Evolutionary conservation across 2,888 invertebrate genomes (phyloP).

Genomic region (Periphyllus acericola): DNA sequence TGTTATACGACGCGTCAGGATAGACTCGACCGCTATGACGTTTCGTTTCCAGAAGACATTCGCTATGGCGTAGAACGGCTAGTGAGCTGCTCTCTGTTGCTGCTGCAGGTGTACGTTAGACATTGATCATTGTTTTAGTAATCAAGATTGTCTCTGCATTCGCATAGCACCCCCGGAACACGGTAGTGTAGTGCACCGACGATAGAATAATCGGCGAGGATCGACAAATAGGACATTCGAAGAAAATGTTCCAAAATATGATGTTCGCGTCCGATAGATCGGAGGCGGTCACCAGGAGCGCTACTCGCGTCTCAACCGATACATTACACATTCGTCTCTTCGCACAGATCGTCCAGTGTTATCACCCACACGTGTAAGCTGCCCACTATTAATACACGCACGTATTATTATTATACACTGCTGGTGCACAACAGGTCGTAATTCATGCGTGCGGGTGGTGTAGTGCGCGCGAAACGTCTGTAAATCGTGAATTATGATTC

Average conservation of each 20-base stretch:
- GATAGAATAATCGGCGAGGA: too few species aligned
- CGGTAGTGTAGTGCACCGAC: too few species aligned
- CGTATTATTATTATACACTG: background rate
- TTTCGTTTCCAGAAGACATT: background rate
- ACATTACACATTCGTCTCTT: background rate
- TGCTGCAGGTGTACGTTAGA: background rate
- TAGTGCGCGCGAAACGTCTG: background rate
- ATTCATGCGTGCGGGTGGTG: background rate
- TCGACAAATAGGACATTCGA: too few species aligned
- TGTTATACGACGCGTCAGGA: too few species aligned
- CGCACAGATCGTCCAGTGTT: background rate
- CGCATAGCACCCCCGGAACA: too few species aligned
- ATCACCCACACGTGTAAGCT: background rate
- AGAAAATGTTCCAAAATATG: too few species aligned
- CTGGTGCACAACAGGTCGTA: background rate
- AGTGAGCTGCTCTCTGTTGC: background rate
- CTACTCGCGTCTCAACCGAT: background rate
- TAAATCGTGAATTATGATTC: conserved; percentile 39
- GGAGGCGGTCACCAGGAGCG: too few species aligned
- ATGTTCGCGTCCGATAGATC: too few species aligned
- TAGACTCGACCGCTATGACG: background rate
- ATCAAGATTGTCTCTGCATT: background rate
- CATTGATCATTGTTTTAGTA: too few species aligned
- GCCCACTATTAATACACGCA: background rate
- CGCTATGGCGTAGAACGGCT: too few species aligned